Evolutionary conservation across 2,888 invertebrate species (phyloP).

Genomic region (Cerceris rybyensis): DNA sequence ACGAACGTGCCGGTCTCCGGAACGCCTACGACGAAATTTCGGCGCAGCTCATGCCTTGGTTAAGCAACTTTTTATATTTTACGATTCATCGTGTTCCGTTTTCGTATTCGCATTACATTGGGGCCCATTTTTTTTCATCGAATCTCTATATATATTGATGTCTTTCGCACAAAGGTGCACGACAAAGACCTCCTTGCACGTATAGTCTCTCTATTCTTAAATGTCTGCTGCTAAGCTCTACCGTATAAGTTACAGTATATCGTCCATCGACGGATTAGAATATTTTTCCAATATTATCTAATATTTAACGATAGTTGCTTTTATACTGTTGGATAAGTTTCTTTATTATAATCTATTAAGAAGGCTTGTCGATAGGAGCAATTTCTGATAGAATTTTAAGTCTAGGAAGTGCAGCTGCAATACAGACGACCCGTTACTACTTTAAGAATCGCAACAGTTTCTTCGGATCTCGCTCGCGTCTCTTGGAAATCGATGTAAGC

Average conservation of each 20-base stretch:
- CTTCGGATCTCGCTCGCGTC: constrained; percentile 4
- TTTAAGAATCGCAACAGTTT: constrained; percentile 1
- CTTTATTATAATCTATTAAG: no score
- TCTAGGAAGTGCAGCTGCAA: not conserved
- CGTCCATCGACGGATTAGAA: no score
- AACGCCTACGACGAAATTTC: constrained; percentile 60
- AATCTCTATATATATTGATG: not conserved
- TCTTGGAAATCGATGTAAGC: constrained; percentile 49
- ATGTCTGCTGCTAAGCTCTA: no score
- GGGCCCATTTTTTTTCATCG: constrained; percentile 2
- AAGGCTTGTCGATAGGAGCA: not conserved
- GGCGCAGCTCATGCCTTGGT: constrained; percentile 33
- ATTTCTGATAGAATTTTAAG: not conserved
- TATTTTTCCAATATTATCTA: no score
- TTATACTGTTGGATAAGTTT: no score
- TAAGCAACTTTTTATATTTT: constrained; percentile 45
- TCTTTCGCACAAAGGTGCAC: no score
- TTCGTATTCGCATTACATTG: not conserved
- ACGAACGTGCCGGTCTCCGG: constrained; percentile 39
- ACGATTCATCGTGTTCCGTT: not conserved
- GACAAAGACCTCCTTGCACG: not conserved
- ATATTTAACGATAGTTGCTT: no score
- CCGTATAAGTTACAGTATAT: no score
- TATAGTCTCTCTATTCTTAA: no score
- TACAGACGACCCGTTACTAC: no score